Evolutionary conservation across 37 sponge, comb jelly and placozoan genomes (phyloP), one percentile per base, ranked within the genome.

Genomic region (Eunapius fragilis): DNA sequence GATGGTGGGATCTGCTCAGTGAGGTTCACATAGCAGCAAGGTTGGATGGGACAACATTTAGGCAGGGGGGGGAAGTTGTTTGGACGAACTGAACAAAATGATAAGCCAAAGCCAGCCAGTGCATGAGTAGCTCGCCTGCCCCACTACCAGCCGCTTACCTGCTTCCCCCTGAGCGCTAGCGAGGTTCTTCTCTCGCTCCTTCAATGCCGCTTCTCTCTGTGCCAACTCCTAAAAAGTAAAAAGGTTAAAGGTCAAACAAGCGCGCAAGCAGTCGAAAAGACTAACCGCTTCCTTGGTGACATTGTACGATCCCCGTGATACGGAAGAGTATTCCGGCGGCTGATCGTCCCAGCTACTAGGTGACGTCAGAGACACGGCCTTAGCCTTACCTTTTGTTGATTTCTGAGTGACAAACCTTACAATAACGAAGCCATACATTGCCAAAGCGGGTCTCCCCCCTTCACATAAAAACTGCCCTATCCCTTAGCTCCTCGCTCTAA

Each of bases 41-140:
- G 98, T 79, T 96, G 89, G 73, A 90, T 32, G 34, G 95, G 95
- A 35, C 87, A 93, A 41, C 81, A 87, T 38, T 72, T 77, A 31
- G 95, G 97, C 28, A 94, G 84, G 17, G 97, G 97, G 30, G 95
- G 97, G 79, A 97, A 97, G 93, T 97, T 97, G 50, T 93, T 96
- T 3, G 92, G 92, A 41, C 84, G 90, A 58, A 58, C 58, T 58
- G 58, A 58, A 45, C 9, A 45, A 11, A 45, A 45, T 45, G 9
- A 11, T 11, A 58, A 58, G 58, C 22, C 7, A 58, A 12, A 13
- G 58, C 1, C 14, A 17, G 0, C 58, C 58, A 58, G 7, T 17
- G 19, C 58, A 58, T 58, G 6, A 9, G 6, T 17, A 1, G 22
- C 58, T 19, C 58, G 19, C 17, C 17, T 17, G 19, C 58, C 14